phyloP scores from a whole-genome alignment of 2,113 vertebrate species.

The Phylloscopus trochilus region DNA sequence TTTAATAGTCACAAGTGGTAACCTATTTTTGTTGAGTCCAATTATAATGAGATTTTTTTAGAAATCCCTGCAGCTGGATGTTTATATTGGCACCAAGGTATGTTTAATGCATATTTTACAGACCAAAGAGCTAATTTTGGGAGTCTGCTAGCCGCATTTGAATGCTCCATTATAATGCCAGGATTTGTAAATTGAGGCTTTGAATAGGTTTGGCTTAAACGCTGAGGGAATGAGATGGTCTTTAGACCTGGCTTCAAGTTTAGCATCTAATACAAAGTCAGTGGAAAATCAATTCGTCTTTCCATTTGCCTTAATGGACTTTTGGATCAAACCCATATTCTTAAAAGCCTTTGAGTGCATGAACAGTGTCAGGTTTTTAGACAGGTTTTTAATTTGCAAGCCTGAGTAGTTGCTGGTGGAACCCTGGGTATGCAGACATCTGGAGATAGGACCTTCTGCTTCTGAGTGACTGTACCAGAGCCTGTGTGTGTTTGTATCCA shows the following conservation, averaged over 20 bases:
- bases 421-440: background rate
- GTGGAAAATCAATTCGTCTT: constrained; percentile 42
- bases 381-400: constrained; percentile 27
- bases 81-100: constrained; percentile 11
- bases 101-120: background rate
- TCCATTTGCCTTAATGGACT: constrained; percentile 57
- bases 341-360: constrained; percentile 45
- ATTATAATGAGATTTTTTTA: constrained; percentile 12
- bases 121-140: background rate
- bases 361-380: constrained; percentile 16
- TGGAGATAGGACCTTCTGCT: background rate
- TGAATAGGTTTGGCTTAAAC: background rate
- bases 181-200: constrained; percentile 15
- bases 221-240: background rate
- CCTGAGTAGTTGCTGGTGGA: background rate
- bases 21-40: constrained; percentile 1
- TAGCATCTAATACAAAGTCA: constrained; percentile 13
- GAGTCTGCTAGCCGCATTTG: background rate
- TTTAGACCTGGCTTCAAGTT: background rate
- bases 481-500: background rate
- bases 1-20: background rate
- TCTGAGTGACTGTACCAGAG: background rate
- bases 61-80: background rate
- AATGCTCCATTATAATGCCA: background rate
- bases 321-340: constrained; percentile 44